Evolutionary conservation across 2,888 invertebrate genomes (phyloP).

Genomic region (Spodoptera exigua): DNA sequence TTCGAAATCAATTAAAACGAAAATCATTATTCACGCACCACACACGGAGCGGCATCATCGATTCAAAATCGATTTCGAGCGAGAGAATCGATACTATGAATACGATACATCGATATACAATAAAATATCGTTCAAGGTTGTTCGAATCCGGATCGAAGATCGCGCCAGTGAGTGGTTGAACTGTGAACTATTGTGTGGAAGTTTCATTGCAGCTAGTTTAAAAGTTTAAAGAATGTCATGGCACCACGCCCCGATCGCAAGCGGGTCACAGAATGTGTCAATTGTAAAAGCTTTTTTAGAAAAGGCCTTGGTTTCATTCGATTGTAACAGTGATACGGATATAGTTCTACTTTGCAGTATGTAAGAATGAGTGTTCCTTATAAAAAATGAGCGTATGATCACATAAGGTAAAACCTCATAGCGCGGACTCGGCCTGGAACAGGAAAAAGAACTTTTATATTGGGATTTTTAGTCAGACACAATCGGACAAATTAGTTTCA

Average conservation of each 20-base stretch:
- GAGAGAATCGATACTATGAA: slow-evolving; percentile 63
- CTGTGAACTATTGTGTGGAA: slow-evolving; percentile 84
- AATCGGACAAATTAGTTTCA: too few relatives aligned
- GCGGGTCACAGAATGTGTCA: slow-evolving; percentile 65
- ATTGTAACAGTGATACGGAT: slow-evolving; percentile 14
- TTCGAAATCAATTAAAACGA: slow-evolving; percentile 26
- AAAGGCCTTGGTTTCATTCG: slow-evolving; percentile 52
- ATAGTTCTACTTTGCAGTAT: slow-evolving; percentile 11
- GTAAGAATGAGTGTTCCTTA: not conserved
- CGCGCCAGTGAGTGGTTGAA: slow-evolving; percentile 78
- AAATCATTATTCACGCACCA: slow-evolving; percentile 44
- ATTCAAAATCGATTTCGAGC: slow-evolving; percentile 16
- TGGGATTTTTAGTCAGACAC: too few relatives aligned
- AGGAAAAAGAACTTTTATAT: too few relatives aligned
- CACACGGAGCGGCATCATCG: slow-evolving; percentile 30
- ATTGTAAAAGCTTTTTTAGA: slow-evolving; percentile 47
- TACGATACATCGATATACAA: slow-evolving; percentile 68
- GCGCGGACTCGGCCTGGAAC: too few relatives aligned
- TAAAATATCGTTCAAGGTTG: slow-evolving; percentile 81
- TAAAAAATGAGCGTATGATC: too few relatives aligned
- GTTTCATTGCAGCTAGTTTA: slow-evolving; percentile 51
- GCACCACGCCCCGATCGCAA: slow-evolving; percentile 73
- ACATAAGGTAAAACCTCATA: too few relatives aligned
- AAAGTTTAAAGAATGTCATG: slow-evolving; percentile 81
- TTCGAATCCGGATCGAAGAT: slow-evolving; percentile 81